These are phyloP conservation scores for Melitaea cinxia DNA, from an alignment of 1,140 invertebrate genomes.

Conservation along the genomic window DNA sequence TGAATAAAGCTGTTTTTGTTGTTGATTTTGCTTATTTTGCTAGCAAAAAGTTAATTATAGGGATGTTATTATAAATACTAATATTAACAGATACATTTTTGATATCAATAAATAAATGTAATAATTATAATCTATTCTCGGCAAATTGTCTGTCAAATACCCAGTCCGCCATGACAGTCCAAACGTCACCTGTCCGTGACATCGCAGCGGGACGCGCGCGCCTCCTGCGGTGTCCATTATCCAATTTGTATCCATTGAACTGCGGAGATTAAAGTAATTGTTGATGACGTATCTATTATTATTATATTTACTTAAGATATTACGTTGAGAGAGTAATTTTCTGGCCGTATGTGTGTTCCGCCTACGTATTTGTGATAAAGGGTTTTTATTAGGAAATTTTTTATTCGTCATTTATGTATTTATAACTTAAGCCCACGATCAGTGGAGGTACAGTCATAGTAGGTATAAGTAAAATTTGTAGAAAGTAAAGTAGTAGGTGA, in stretches of 20 bases:
- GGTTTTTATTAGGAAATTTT: no score
- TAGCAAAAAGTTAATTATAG: no score
- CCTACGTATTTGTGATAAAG: no score
- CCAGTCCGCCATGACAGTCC: slow-evolving; percentile 37
- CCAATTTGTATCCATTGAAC: slow-evolving; percentile 46
- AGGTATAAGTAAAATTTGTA: no score
- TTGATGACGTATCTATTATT: slow-evolving; percentile 32
- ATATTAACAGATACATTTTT: no score
- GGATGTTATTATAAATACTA: no score
- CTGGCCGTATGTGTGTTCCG: neutral
- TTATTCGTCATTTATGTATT: no score
- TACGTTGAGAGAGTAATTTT: neutral
- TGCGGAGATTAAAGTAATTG: slow-evolving; percentile 40
- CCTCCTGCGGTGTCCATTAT: slow-evolving; percentile 44
- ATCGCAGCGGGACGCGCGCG: slow-evolving; percentile 31
- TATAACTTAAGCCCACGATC: no score
- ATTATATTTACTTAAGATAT: neutral
- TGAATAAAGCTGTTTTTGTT: no score
- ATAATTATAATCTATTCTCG: slow-evolving; percentile 21
- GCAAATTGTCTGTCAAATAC: slow-evolving; percentile 30
- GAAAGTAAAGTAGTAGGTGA: no score
- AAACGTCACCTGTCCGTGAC: slow-evolving; percentile 41
- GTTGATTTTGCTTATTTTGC: no score
- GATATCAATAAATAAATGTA: neutral
- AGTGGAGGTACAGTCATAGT: no score